Evolutionary conservation across 92 coral and sea anemone genomes (phyloP), one percentile per base, ranked within the genome.

Genomic region (Bergia puertoricense): DNA sequence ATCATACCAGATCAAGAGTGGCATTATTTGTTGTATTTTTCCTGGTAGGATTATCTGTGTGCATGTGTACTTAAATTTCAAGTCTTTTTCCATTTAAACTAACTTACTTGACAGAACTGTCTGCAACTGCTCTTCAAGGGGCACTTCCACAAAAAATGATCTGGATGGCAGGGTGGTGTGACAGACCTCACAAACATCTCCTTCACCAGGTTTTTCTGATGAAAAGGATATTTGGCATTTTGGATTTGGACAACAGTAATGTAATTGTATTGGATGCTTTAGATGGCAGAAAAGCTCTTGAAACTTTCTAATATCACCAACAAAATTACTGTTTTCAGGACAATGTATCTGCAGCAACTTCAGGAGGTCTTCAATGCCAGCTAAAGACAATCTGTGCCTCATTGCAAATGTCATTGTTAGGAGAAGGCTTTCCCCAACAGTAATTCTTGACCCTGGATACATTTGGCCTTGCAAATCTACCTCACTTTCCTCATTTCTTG

Each of bases 91-190:
- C n/a, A n/a, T 48, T 48, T 3, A 48, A 48, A 48, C 3, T 8
- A n/a, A 85, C 88, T 85, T 85, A 85, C 88, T 22, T 83, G 77
- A 83, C 22, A 83, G 51, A 16, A 83, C 10, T 18, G 87, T 83
- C 59, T 72, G 50, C 13, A 85, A 46, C 78, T 85, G 79, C 15
- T 85, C 88, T 54, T 68, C 54, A 14, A 85, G 57, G 6, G 88
- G 88, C n/a, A 85, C 65, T 83, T 83, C 87, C 20, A 83, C 65
- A 23, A 85, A 85, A 36, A 44, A 68, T 15, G 79, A 48, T 20
- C 18, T 44, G 6, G 22, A 23, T 10, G 76, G 16, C 14, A 82
- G 13, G 1, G 50, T 1, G 6, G 22, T 51, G 9, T 73, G 75
- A 57, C 86, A 82, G 23, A 82, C 56, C 9, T 67, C 6, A 16